Base-by-base conservation (phyloP, 2,797 vertebrate genomes). In the Enteromius radiatus region DNA sequence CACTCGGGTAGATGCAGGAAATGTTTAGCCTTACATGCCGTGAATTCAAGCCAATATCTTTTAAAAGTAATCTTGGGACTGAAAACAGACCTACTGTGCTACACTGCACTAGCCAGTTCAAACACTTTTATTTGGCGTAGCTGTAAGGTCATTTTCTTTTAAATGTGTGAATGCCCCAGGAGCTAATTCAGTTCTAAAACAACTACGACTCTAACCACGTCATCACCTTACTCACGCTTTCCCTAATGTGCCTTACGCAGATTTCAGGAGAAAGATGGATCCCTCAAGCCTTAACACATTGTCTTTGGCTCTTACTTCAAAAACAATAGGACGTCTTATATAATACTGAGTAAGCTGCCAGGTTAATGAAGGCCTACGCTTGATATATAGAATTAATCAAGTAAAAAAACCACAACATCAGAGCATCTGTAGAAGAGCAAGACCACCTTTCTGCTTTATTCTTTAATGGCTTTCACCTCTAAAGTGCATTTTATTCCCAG, bases 261-360 rank as follows among this genome's bases (percentile, higher is more conserved):
- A 85, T 84, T 79, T 85, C 45, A 28, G 47, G 45, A 64, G 47
- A 70, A 54, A 54, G 61, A 70, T 59, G 45, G 38, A 38, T 64
- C 78, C 85, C 84, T 23, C 21, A 21, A 61, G 81, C 88, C 63
- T 10, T 65, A 78, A 86, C 82, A 83, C 81, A 85, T 76, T 68
- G 63, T 87, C 86, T 85, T 89, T 83, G 67, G 76, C 75, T 88
- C 87, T 90, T 88, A 89, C 87, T 85, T 87, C 87, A 83, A 89
- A 91, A 92, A 88, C 90, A 83, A 85, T 81, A 83, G 69, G 81
- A 89, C 79, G 89, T 87, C 89, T 93, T 94, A 90, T 90, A 90
- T 91, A 94, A 93, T 49, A 88, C 88, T 78, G 89, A 89, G 86
- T 80, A 84, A 85, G 92, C 92, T 93, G 92, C 88, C 90, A 91